These are phyloP conservation scores for Andrena marginata DNA, from an alignment of 2,888 invertebrate species.

Conservation along the genomic window DNA sequence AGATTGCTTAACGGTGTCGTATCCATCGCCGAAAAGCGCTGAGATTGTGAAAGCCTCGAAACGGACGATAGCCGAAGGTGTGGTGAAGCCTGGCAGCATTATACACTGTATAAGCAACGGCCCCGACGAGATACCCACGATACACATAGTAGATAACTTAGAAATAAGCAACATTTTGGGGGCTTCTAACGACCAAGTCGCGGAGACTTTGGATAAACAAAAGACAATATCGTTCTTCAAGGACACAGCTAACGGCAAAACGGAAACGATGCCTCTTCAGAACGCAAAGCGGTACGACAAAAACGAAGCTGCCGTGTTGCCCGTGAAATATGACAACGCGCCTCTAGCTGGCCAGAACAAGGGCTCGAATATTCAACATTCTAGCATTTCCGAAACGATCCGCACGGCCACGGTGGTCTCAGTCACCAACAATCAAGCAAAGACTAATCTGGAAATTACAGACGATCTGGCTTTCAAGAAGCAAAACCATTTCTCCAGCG, in stretches of 20 bases:
- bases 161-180: constrained; percentile 73
- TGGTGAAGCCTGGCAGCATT: constrained; percentile 74
- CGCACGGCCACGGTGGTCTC: constrained; percentile 8
- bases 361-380: constrained; percentile 9
- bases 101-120: constrained; percentile 79
- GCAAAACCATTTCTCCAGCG: constrained; percentile 76
- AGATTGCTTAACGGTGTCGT: constrained; percentile 61
- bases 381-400: constrained; percentile 15
- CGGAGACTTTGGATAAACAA: constrained; percentile 57
- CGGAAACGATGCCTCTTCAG: constrained; percentile 27
- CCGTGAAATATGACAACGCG: constrained; percentile 20
- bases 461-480: constrained; percentile 69
- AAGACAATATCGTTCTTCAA: constrained; percentile 59
- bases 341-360: constrained; percentile 28
- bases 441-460: constrained; percentile 30
- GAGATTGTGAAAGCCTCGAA: constrained; percentile 47
- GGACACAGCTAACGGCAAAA: constrained; percentile 26
- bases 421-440: constrained; percentile 27
- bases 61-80: constrained; percentile 50
- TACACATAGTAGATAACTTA: constrained; percentile 82
- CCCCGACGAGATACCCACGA: constrained; percentile 80
- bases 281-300: constrained; percentile 32
- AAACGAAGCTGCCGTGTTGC: background rate
- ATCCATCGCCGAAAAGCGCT: constrained; percentile 50
- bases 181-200: constrained; percentile 51